Base-by-base conservation (phyloP, 1,140 invertebrate genomes). In the Drosophila leontia region DNA sequence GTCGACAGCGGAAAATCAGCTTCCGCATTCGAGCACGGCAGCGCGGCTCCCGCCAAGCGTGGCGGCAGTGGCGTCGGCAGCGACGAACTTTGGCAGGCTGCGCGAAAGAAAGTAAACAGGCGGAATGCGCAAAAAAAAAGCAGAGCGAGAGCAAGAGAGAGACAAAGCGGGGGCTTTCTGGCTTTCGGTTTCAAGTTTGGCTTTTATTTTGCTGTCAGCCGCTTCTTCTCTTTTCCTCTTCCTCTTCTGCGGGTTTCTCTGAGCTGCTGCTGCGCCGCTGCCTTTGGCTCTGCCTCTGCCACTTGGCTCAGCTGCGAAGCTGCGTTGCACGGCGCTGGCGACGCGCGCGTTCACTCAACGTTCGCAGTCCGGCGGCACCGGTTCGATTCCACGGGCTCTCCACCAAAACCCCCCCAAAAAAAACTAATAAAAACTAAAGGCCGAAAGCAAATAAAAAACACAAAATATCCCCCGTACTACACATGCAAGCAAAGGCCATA, bases 331-430 rank as follows among this genome's bases (percentile, higher is more conserved):
- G 82, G 78, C 77, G 48, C 61, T 78, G 76, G 65, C 65, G 50
- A 75, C 85, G 78, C 85, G 85, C 85, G 83, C 90, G 90, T 91
- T 91, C 90, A 91, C 85, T 91, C 77, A 85, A 50, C 80, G 80
- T 86, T 91, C 78, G 90, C 77, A 91, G 80, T 91, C 77, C 90
- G 90, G 79, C 90, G 90, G 74, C 90, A 90, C 74, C 90, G 90
- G 90, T 91, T 91, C 90, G 81, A 71, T 91, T 86, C 64, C 67
- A 72, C 70, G 81, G 83, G 78, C 85, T 88, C 47, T 62, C 62
- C 19, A 35, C 50, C 64, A 34, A 50, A 79, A 39, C 17, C 23
- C n/a, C 26, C n/a, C 11, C 12, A 26, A 50, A 13, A 74, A 51
- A 17, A 35, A 26, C n/a, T n/a, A 13, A 56, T 51, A 34, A 58